Evolutionary conservation across 1,140 invertebrate species (phyloP), one percentile per base, ranked within the genome.

Genomic region (Drosophila guanche): DNA sequence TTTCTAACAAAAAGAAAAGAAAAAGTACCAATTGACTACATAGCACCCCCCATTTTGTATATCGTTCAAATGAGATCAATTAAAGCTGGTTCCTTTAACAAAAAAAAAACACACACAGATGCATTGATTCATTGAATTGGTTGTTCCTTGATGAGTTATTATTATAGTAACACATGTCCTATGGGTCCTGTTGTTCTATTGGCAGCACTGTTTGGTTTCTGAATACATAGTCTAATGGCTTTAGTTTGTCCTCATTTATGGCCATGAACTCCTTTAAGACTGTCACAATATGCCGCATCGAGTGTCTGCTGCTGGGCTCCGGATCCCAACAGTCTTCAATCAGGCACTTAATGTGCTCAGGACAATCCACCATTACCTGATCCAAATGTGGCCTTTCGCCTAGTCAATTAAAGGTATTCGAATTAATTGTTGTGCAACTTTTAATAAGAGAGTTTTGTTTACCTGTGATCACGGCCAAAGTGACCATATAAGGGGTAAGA

Each of bases 261-360:
- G 7, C n/a, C 4, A 56, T 22, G 2, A 51, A 29, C 8, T 93
- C 92, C 27, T 92, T 92, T 95, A 98, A 96, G 75, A 94, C 93
- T 75, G 92, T 90, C 1, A 96, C 94, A 23, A 95, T 93, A 92
- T 97, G 94, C 59, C 95, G 93, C 97, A 99, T 99, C 45, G 95
- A 95, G 4, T 97, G 97, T 76, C 98, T 93, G 33, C 95, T 93
- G 16, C 93, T 92, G 2, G 97, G 95, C 78, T 95, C 93, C 90
- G 95, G 94, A 77, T 95, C 94, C 98, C 98, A 99, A 92, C 97
- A 98, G 77, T 93, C 93, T 20, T 94, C 95, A 94, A 99, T 97
- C 40, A 99, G 92, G 70, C 94, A 92, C 91, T 98, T 95, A 53
- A 99, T 94, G 20, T 95, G 94, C 77, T 94, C 93, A 6, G 98